Evolutionary conservation across 1,140 invertebrate genomes (phyloP), one percentile per base, ranked within the genome.

Genomic region (Monochamus saltuarius): DNA sequence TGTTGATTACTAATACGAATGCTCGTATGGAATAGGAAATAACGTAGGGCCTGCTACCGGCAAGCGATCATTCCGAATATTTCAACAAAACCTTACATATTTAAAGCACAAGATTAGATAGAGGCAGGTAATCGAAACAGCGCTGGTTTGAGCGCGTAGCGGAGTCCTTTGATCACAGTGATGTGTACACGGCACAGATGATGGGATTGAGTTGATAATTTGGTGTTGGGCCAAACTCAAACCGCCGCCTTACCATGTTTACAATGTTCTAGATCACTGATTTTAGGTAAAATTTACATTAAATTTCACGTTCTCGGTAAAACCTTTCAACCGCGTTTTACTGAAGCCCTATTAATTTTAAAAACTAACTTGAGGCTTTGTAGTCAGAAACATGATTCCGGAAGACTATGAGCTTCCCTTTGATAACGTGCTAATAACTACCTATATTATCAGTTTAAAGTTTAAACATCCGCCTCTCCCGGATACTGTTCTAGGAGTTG

Each of bases 201-300:
- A 73, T 73, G 69, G 67, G 63, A 71, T 71, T 69, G 63, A 52
- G 63, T 69, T 67, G 59, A 67, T 73, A 73, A 73, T 73, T 72
- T 64, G 65, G 66, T 61, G 70, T 67, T 65, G 66, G 66, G 37
- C 68, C 61, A 64, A 61, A 70, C 68, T 54, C 50, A 66, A 65
- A 69, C 66, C 70, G 60, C 63, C 58, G 59, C 65, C 59, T 68
- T 60, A 40, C 57, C 64, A 42, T 72, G 72, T 73, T 73, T 73
- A 69, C 70, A 68, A 69, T 69, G 65, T 71, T 73, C 67, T 66
- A 67, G 70, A 73, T 73, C 70, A 72, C 45, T 72, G 72, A 64
- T 67, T 70, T 65, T 47, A 49, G 54, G 57, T 53, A 51, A 64
- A 70, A 72, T 69, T 72, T 66, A 62, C 68, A 64, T 72, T 66